A percentile compares a stretch with the other conserved stretches of the same genome.
Evolutionary conservation across 2,797 vertebrate species (phyloP).

Genomic region (Prunella strophiata): DNA sequence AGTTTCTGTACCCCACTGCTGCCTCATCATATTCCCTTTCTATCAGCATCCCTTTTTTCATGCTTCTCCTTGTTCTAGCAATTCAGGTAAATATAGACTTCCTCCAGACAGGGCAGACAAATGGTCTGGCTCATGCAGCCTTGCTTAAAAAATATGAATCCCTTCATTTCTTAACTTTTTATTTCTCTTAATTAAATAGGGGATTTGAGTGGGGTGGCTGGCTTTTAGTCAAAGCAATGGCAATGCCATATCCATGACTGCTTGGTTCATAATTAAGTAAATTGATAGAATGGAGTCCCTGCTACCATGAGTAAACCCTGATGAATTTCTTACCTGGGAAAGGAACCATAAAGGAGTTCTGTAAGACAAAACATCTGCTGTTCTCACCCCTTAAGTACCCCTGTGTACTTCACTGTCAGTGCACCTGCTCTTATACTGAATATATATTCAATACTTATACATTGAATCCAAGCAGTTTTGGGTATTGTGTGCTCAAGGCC

Average conservation of each 20-base stretch:
- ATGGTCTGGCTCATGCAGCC: neutral
- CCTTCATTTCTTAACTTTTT: neutral
- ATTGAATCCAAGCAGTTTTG: neutral
- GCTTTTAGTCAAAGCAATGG: neutral
- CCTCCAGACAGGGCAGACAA: neutral
- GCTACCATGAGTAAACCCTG: neutral
- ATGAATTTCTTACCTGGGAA: neutral
- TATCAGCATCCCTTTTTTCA: neutral
- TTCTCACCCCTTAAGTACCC: neutral
- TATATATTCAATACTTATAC: too few species aligned
- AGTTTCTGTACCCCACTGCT: neutral
- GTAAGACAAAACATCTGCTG: neutral
- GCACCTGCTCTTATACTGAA: neutral
- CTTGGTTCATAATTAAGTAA: neutral
- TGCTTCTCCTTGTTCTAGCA: neutral
- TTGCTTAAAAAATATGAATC: neutral
- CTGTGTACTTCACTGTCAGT: neutral
- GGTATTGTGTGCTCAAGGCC: neutral
- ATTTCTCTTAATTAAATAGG: neutral
- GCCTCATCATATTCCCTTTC: neutral
- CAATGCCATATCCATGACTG: neutral
- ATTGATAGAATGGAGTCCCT: neutral
- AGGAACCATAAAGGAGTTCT: neutral
- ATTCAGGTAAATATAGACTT: neutral
- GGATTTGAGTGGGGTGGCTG: accelerated